Conservation (phyloP, 2,113 vertebrate species). For the Carollia perspicillata region DNA sequence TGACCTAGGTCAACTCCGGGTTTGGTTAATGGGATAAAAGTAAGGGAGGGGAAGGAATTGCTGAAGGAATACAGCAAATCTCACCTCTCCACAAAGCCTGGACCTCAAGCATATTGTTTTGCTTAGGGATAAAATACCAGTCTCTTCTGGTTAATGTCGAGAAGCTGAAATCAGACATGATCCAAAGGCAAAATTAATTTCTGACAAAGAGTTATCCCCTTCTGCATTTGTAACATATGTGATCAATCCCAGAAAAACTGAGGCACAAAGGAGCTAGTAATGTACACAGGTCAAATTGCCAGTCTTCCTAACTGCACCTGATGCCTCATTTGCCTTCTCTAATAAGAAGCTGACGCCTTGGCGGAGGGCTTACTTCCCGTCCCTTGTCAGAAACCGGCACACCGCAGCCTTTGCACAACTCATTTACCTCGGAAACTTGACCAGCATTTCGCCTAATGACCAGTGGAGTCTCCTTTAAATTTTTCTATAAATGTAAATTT, state of each 20-base stretch:
- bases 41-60: neutral
- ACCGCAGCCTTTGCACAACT: neutral
- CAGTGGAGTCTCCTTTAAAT: neutral
- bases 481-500: neutral
- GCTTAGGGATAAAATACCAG: neutral
- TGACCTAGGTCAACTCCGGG: neutral
- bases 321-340: neutral
- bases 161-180: neutral
- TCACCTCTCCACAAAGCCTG: neutral
- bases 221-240: neutral
- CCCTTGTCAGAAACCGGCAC: neutral
- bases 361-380: neutral
- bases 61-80: neutral
- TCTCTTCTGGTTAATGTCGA: neutral
- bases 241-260: neutral
- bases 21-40: neutral
- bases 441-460: neutral
- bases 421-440: neutral
- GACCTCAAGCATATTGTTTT: neutral
- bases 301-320: neutral
- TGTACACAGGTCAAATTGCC: neutral
- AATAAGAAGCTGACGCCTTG: neutral
- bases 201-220: neutral
- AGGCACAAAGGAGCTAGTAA: neutral
- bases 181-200: neutral